Base-by-base conservation (phyloP, 92 coral and sea anemone genomes). In the Umimayanthus chanpuru region DNA sequence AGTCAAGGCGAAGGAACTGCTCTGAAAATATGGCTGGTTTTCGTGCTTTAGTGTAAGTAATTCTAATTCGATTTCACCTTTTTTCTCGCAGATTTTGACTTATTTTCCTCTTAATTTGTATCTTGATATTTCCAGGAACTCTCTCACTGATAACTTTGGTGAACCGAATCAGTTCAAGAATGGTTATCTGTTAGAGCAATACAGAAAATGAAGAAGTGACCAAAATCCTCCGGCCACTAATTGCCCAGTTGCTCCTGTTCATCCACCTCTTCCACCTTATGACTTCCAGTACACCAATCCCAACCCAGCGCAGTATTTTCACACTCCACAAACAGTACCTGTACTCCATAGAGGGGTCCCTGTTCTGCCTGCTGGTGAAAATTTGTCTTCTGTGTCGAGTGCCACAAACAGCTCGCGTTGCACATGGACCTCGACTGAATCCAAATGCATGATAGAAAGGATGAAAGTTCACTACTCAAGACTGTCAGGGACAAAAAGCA, bases 21-120 rank as follows among this genome's bases (percentile, higher is more conserved):
- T 73, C 78, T 73, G 78, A 73, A 73, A 73, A 73, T 73, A 68
- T 68, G 38, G 74, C 74, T 68, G 74, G 74, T 21, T 68, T 68
- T 68, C 11, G 74, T 68, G 74, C 74, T 68, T 6, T 68, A 23
- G 74, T 23, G 74, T 68, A 38, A 68, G 74, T 68, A 68, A 68
- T 68, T 68, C 74, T 68, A 38, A 12, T 68, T 68, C 11, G 30
- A 68, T 68, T 68, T 68, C 74, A 68, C 38, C 78, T 73, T 73
- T 73, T 73, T 73, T 73, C 76, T 73, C 78, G 78, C 78, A 73
- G 78, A 73, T 73, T 73, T 73, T 73, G 78, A 73, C 78, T 73
- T 73, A 73, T 73, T 73, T 73, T 73, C 40, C 21, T 73, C 78
- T 73, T 73, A 9, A 73, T 68, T 68, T 68, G 74, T 68, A 68